These are phyloP conservation scores for Aleiodes sp. DNA, from an alignment of 1,140 invertebrate species.

Conservation along the genomic window DNA sequence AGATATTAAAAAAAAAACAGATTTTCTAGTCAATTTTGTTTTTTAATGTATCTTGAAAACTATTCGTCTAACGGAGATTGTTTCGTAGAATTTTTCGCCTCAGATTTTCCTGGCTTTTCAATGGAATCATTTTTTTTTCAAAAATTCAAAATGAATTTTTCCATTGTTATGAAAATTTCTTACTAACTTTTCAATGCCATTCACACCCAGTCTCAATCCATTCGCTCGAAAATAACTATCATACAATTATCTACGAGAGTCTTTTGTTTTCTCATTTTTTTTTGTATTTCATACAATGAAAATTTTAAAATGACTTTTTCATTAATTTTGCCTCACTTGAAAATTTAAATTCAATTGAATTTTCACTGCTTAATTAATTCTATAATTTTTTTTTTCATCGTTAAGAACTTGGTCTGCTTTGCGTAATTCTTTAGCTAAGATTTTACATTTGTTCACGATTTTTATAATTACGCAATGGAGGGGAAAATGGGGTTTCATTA, in stretches of 20 bases:
- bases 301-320: not conserved
- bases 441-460: not conserved
- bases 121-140: too few relatives aligned
- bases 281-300: conserved; percentile 26
- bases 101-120: too few relatives aligned
- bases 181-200: too few relatives aligned
- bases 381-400: conserved; percentile 38
- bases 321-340: not conserved
- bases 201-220: not conserved
- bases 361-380: not conserved
- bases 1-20: too few relatives aligned
- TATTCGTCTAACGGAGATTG: too few relatives aligned
- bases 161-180: too few relatives aligned
- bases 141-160: too few relatives aligned
- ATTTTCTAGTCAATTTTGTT: too few relatives aligned
- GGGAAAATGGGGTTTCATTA: not conserved
- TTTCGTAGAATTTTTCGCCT: too few relatives aligned
- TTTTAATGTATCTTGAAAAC: too few relatives aligned
- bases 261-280: conserved; percentile 43
- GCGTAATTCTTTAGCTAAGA: too few relatives aligned
- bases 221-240: not conserved
- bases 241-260: conserved; percentile 49
- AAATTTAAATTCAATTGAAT: conserved; percentile 9
- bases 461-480: not conserved
- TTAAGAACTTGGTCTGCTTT: conserved; percentile 42